Percentiles rank a stretch among this genome's conserved stretches.
Conservation (phyloP, 2,113 vertebrate species). For the Hippocampus mohnikei region DNA sequence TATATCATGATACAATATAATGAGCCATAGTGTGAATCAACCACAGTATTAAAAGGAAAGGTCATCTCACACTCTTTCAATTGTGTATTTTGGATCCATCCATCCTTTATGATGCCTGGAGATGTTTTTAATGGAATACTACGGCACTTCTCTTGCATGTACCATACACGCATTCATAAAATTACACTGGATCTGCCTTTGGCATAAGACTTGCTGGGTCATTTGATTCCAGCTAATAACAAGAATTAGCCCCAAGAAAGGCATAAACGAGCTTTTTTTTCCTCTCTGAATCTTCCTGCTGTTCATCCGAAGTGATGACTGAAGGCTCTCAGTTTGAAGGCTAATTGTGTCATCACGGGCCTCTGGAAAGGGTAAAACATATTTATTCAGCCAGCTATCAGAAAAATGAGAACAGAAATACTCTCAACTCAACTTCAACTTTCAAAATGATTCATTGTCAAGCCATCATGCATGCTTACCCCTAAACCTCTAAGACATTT, state of each 20-base stretch:
- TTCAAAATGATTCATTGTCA: not conserved
- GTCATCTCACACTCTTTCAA: constrained; percentile 40
- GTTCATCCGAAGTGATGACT: constrained; percentile 37
- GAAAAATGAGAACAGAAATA: not conserved
- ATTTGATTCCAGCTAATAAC: constrained; percentile 74
- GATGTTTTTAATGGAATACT: constrained; percentile 64
- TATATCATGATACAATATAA: not conserved
- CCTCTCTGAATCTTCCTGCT: constrained; percentile 46
- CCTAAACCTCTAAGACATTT: not conserved
- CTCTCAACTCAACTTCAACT: not conserved
- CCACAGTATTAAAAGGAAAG: constrained; percentile 18
- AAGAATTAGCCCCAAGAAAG: constrained; percentile 60
- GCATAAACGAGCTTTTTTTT: constrained; percentile 63
- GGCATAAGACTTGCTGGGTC: constrained; percentile 59
- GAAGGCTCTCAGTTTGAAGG: constrained; percentile 26
- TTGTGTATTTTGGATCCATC: constrained; percentile 53
- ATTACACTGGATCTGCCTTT: constrained; percentile 46
- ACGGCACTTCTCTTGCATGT: constrained; percentile 20
- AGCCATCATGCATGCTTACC: not conserved
- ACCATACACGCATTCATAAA: constrained; percentile 16
- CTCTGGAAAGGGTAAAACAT: not conserved
- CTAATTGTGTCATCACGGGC: constrained; percentile 12
- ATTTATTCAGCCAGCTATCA: not conserved
- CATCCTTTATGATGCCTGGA: constrained; percentile 57
- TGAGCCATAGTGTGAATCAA: constrained; percentile 30